Evolutionary conservation across 2,113 vertebrate genomes (phyloP).

Genomic region (Bufo gargarizans): DNA sequence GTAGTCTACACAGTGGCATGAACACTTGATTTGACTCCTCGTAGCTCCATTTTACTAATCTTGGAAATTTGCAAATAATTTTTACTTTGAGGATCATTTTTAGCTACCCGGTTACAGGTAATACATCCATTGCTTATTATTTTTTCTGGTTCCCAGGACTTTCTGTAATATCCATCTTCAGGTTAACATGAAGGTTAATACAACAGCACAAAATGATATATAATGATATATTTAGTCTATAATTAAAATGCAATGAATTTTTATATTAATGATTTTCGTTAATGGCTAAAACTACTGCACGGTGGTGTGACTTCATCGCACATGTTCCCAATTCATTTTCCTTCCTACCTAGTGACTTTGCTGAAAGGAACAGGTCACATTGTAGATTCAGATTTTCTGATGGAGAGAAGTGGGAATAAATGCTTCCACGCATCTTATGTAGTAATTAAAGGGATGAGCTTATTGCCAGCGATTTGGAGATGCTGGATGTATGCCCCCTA

Average conservation of each 20-base stretch:
- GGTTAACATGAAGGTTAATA: conserved; percentile 46
- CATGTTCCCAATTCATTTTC: conserved; percentile 34
- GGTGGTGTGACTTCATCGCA: conserved; percentile 2
- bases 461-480: not conserved
- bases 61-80: too few relatives aligned
- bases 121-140: not conserved
- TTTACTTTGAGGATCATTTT: not conserved
- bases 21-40: too few relatives aligned
- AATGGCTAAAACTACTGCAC: conserved; percentile 40
- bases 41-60: too few relatives aligned
- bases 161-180: conserved; percentile 1
- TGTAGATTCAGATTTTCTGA: conserved; percentile 8
- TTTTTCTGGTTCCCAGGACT: not conserved
- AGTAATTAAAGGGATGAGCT: not conserved
- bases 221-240: conserved; percentile 41
- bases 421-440: not conserved
- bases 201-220: not conserved
- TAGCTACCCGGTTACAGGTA: not conserved
- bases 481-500: not conserved
- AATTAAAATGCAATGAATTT: conserved; percentile 53
- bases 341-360: conserved; percentile 48
- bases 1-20: too few relatives aligned
- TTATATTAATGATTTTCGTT: conserved; percentile 54
- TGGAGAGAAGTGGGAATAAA: not conserved
- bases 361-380: conserved; percentile 55